phyloP scores from a whole-genome alignment of 2,797 vertebrate genomes.

The Telmatherina bonti region DNA sequence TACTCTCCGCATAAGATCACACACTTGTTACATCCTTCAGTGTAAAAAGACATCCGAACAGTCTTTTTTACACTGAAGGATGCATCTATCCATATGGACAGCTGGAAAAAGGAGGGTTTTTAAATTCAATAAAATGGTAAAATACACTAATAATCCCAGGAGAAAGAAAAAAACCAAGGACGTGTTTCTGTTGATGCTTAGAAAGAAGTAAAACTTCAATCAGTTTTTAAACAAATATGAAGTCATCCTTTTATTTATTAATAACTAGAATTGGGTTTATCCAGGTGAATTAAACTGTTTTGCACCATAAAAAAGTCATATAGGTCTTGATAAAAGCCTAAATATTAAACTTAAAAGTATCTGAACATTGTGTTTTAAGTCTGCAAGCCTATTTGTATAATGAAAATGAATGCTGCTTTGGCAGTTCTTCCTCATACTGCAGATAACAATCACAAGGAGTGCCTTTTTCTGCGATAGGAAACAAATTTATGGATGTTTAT shows the following conservation, averaged over 20 bases:
- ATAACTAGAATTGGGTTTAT: neutral
- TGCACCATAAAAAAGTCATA: neutral
- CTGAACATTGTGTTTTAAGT: neutral
- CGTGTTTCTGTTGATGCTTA: neutral
- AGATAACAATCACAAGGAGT: constrained; percentile 8
- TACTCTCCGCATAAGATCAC: constrained; percentile 15
- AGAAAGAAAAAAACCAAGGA: neutral
- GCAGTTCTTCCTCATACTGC: constrained; percentile 4
- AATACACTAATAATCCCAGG: neutral
- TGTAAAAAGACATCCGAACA: no score
- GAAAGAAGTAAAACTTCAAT: neutral
- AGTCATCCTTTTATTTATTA: no score
- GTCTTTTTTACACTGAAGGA: neutral
- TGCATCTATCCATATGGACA: neutral
- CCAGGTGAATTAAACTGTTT: neutral
- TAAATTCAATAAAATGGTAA: neutral
- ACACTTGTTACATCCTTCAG: neutral
- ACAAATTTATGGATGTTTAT: constrained; percentile 9
- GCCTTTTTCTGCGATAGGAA: constrained; percentile 21
- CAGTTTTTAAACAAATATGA: no score
- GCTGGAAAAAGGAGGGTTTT: no score
- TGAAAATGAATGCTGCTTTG: neutral
- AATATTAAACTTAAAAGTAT: neutral
- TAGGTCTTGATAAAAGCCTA: neutral
- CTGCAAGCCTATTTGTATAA: neutral